These are phyloP conservation scores for Polyploca ridens DNA, from an alignment of 2,888 invertebrate species.

Conservation along the genomic window DNA sequence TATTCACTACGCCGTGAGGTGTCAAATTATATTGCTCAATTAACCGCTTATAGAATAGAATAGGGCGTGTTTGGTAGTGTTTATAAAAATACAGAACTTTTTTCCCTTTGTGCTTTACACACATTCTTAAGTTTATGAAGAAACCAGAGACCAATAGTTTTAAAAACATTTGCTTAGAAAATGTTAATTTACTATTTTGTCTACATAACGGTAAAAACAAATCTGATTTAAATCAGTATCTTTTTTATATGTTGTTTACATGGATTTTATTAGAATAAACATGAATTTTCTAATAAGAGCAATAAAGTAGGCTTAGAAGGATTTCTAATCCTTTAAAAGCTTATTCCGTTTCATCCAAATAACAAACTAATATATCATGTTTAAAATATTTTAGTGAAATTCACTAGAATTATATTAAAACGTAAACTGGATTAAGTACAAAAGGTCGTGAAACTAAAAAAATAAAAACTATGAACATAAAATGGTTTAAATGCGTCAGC, in stretches of 20 bases:
- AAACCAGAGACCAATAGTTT: not conserved
- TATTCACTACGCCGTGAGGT: slow-evolving; percentile 82
- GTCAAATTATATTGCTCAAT: slow-evolving; percentile 84
- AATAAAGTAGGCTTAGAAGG: not conserved
- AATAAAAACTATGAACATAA: slow-evolving; percentile 17
- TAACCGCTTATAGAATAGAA: slow-evolving; percentile 79
- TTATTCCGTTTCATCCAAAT: slow-evolving; percentile 14
- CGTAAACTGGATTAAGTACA: slow-evolving; percentile 19
- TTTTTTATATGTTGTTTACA: not conserved
- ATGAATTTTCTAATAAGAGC: not conserved
- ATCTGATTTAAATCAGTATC: not conserved
- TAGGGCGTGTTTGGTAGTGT: slow-evolving; percentile 71
- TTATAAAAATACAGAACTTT: slow-evolving; percentile 56
- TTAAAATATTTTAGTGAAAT: slow-evolving; percentile 9
- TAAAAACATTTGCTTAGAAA: no score
- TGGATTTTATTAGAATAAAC: slow-evolving; percentile 7
- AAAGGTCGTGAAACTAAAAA: slow-evolving; percentile 18
- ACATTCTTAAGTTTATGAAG: not conserved
- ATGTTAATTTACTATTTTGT: not conserved
- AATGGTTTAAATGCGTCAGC: slow-evolving; percentile 19
- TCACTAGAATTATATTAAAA: slow-evolving; percentile 12
- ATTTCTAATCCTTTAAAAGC: slow-evolving; percentile 11
- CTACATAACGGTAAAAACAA: not conserved
- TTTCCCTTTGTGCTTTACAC: slow-evolving; percentile 31
- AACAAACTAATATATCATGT: slow-evolving; percentile 29